A percentile compares a stretch with the other conserved stretches of the same genome.
Conservation (phyloP, 2,797 vertebrate species). For the Syndactyla subalaris region DNA sequence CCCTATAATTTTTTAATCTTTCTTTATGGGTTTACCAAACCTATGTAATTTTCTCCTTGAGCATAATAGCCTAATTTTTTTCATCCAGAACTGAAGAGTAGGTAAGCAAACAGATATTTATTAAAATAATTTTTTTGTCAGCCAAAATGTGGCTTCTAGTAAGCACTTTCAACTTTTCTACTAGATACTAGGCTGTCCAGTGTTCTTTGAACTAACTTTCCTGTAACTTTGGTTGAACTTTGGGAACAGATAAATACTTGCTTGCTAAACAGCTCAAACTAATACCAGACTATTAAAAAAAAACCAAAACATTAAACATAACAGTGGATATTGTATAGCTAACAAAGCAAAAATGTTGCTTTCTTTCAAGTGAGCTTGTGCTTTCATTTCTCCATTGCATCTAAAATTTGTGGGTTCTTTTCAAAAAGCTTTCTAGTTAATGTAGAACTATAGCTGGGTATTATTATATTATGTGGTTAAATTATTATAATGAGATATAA, state of each 20-base stretch:
- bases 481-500: neutral
- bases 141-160: neutral
- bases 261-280: neutral
- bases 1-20: neutral
- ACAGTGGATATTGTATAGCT: neutral
- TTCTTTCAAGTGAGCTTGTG: neutral
- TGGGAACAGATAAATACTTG: neutral
- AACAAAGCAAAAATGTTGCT: neutral
- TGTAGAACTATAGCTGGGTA: neutral
- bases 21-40: neutral
- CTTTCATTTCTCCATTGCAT: neutral
- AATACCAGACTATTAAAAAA: neutral
- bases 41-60: neutral
- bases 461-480: neutral
- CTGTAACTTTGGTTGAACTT: neutral
- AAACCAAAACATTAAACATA: neutral
- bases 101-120: neutral
- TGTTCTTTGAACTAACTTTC: neutral
- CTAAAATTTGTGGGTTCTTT: neutral
- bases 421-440: neutral
- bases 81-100: neutral
- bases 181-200: neutral
- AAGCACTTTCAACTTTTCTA: neutral
- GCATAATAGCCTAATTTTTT: neutral
- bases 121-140: neutral